Evolutionary conservation across 2,797 vertebrate species (phyloP).

Genomic region (Knipowitschia caucasica): DNA sequence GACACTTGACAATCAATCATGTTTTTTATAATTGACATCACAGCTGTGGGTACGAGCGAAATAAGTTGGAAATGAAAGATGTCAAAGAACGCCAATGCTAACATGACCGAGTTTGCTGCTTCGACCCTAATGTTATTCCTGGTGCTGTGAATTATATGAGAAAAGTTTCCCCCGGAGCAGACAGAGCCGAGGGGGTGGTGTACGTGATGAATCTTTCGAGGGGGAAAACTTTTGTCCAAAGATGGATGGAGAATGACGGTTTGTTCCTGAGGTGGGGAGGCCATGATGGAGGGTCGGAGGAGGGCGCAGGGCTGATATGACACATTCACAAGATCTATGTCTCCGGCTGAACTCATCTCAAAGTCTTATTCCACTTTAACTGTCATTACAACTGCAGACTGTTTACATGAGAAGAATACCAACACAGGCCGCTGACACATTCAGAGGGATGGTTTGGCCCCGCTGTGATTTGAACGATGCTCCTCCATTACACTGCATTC

Average conservation of each 20-base stretch:
- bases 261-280: neutral
- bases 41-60: neutral
- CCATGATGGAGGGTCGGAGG: neutral
- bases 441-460: neutral
- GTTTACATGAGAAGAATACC: neutral
- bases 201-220: neutral
- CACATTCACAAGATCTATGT: constrained; percentile 5
- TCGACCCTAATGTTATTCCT: constrained; percentile 1
- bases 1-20: too few species aligned
- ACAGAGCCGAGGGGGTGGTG: constrained; percentile 1
- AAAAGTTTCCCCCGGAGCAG: constrained; percentile 6
- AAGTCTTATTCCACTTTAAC: constrained; percentile 2
- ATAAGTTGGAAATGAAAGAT: neutral
- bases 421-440: neutral
- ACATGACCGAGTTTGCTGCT: neutral
- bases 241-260: constrained; percentile 4
- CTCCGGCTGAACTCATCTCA: constrained; percentile 1
- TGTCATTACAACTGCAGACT: neutral
- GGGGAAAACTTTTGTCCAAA: constrained; percentile 8
- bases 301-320: neutral
- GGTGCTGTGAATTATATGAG: constrained; percentile 6
- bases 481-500: neutral
- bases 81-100: neutral
- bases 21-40: too few species aligned
- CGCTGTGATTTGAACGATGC: neutral